phyloP scores from a whole-genome alignment of 2,113 vertebrate genomes.

The Strix aluco region DNA sequence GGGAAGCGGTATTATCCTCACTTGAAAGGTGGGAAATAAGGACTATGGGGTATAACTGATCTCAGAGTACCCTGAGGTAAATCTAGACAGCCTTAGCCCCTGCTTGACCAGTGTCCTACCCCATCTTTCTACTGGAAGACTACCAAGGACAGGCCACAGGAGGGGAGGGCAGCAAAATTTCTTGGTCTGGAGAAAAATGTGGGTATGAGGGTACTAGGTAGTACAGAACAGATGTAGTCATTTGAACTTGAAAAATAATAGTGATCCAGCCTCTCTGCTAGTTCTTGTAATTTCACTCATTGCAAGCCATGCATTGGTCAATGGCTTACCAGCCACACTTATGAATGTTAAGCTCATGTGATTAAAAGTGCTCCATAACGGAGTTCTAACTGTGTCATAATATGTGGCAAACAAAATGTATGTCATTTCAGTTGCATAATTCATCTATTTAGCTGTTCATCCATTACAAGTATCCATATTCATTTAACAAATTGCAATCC shows the following conservation, averaged over 20 bases:
- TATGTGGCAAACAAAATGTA: background rate
- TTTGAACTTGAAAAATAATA: background rate
- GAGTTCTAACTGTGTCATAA: background rate
- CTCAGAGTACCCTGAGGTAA: background rate
- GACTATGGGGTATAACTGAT: background rate
- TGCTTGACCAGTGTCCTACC: background rate
- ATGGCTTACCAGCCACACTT: background rate
- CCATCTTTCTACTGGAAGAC: background rate
- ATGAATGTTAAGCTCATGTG: background rate
- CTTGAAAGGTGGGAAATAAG: background rate
- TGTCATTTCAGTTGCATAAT: background rate
- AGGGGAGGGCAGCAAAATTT: background rate
- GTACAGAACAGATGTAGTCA: background rate
- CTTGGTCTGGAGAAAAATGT: background rate
- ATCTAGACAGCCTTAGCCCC: background rate
- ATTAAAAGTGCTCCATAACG: background rate
- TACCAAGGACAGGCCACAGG: background rate
- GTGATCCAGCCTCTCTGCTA: background rate
- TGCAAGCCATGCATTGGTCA: background rate
- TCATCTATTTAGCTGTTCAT: background rate
- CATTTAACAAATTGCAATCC: background rate
- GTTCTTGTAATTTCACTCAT: background rate
- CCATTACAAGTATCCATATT: background rate
- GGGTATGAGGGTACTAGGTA: background rate
- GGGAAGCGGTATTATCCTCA: rapidly evolving